Evolutionary conservation across 1,140 invertebrate genomes (phyloP), one percentile per base, ranked within the genome.

Genomic region (Bombus superbus): DNA sequence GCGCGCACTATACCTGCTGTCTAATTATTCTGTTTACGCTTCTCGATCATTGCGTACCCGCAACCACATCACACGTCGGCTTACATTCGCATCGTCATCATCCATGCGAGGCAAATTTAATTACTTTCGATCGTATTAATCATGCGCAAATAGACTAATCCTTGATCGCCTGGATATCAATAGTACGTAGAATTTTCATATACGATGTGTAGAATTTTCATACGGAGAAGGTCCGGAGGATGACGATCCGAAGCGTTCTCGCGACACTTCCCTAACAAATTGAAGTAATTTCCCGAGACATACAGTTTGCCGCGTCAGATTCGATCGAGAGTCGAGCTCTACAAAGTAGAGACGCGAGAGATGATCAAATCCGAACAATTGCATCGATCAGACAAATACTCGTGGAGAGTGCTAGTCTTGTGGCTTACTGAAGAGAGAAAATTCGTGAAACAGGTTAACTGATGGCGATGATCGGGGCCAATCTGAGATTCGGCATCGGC

Each of bases 391-490:
- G 32, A 32, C 32, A 32, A 38, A 2, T 3, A 38, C 38, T 38
- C 38, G 38, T 2, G 38, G 38, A 38, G 3, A 38, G 3, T 53
- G 18, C 47, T 53, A 22, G 47, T 22, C 22, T 5, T 8, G 18
- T 32, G 32, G 32, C 5, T 53, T 53, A 53, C 47, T 22, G 18
- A 22, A 38, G 38, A 4, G 11, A 13, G 62, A n/a, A 35, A 25
- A 32, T 84, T 53, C 53, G 59, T 74, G n/a, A 18, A 68, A 44
- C 93, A 96, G 97, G 96, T 88, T 96, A 96, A 92, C 96, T 96
- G 88, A 96, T 96, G 93, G 97, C 96, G 79, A 97, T 98, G 97
- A 97, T 97, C 88, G 97, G 97, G 57, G 97, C 97, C 86, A 97
- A 97, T 93, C 95, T 97, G 77, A 96, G 97, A 73, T 97, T 97